Evolutionary conservation across 2,797 vertebrate genomes (phyloP), one percentile per base, ranked within the genome.

Genomic region (Falco biarmicus): DNA sequence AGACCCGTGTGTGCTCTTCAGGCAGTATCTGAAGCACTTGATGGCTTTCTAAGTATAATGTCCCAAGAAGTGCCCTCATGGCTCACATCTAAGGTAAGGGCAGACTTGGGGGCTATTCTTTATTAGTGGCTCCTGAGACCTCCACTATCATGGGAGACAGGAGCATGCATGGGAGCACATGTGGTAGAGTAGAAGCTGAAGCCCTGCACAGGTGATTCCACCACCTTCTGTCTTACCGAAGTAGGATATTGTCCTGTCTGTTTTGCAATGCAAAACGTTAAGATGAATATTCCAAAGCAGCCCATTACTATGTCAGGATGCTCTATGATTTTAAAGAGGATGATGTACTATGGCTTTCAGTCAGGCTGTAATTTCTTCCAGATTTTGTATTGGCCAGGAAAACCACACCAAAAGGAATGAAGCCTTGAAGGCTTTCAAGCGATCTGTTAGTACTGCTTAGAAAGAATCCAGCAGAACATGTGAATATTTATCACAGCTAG

Each of bases 301-400:
- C 34, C 43, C 28, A 81, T 73, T 70, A 26, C 47, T 48, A 7
- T 43, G 25, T 41, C 41, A 93, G 66, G 60, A 84, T 82, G 64
- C 31, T 60, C 22, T 54, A 66, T 22, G 29, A 63, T 78, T 87
- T 84, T 85, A 69, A 89, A 83, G 65, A 84, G 37, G 32, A 41
- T 71, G 68, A 80, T 86, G 45, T 81, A 50, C 53, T 59, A 39
- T 28, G 32, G 32, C 39, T 93, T 86, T 91, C 64, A 75, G n/a
- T 81, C 32, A 71, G 82, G 39, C 43, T 84, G 34, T 84, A 76
- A 87, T 79, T 91, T 88, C 59, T 76, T 82, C n/a, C 76, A 82
- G 41, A 53, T 88, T 96, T 93, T 74, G 41, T 83, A n/a, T 8
- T 39, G 64, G 45, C 65, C 71, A 69, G 59, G 15, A 88, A 94